These are phyloP conservation scores for Notamacropus eugenii DNA, from an alignment of 2,797 vertebrate genomes.

Conservation along the genomic window DNA sequence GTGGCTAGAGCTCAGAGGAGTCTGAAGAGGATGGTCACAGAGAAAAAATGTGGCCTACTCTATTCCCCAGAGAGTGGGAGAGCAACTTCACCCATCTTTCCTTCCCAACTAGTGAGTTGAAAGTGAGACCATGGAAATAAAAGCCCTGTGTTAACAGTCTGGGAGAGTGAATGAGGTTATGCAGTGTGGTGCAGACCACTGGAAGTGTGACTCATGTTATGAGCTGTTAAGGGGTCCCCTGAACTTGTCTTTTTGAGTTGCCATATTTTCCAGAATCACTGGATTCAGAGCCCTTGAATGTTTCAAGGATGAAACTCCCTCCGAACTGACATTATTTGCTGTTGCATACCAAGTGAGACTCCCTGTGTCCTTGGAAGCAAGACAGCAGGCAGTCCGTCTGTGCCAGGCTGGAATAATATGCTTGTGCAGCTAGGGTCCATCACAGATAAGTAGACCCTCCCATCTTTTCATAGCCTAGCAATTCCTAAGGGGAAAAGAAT, in stretches of 20 bases:
- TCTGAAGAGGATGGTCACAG: not conserved
- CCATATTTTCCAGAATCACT: not conserved
- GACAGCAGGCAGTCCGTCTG: not conserved
- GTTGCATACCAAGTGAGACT: not conserved
- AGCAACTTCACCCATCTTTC: not conserved
- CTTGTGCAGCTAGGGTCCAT: not conserved
- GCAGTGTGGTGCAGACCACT: not conserved
- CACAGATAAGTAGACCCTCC: not conserved
- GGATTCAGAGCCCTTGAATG: not conserved
- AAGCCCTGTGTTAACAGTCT: not conserved
- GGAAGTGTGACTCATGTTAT: not conserved
- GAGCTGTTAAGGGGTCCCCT: too few relatives aligned
- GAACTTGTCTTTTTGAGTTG: not conserved
- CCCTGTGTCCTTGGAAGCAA: not conserved
- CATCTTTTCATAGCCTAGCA: not conserved
- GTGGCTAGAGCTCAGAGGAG: not conserved
- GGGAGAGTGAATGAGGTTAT: not conserved
- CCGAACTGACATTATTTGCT: not conserved
- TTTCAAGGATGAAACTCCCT: not conserved
- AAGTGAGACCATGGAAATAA: not conserved
- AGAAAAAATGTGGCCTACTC: not conserved
- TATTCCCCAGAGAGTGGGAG: not conserved
- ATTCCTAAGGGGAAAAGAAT: slow-evolving; percentile 10
- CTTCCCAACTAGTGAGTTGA: not conserved
- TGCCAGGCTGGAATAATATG: not conserved